Conservation (phyloP, 2,113 vertebrate species). For the Pimephales promelas region DNA sequence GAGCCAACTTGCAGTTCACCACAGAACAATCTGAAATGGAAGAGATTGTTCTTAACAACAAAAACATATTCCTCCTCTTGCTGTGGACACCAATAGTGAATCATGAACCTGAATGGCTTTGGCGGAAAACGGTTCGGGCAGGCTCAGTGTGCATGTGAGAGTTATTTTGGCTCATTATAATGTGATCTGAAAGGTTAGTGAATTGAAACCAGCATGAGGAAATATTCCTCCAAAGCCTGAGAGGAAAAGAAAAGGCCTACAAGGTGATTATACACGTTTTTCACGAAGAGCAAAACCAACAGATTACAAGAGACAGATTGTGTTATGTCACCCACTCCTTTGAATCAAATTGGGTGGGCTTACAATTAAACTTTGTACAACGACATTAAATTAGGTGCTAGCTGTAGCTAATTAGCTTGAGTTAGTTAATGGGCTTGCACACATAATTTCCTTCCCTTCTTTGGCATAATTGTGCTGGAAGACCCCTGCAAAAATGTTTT, state of each 20-base stretch:
- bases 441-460: constrained; percentile 46
- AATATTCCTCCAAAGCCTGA: constrained; percentile 62
- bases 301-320: constrained; percentile 39
- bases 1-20: constrained; percentile 29
- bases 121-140: constrained; percentile 67
- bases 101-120: constrained; percentile 67
- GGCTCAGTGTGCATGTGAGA: constrained; percentile 74
- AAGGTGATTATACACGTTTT: constrained; percentile 67
- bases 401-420: constrained; percentile 63
- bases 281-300: constrained; percentile 53
- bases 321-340: constrained; percentile 41
- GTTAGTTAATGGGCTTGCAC: constrained; percentile 63
- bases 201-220: constrained; percentile 73
- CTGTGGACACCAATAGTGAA: constrained; percentile 67
- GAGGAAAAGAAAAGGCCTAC: constrained; percentile 50
- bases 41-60: constrained; percentile 51
- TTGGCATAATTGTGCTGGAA: constrained; percentile 35
- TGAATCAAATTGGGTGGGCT: constrained; percentile 66
- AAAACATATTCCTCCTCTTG: constrained; percentile 60
- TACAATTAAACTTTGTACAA: constrained; percentile 60
- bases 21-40: constrained; percentile 19
- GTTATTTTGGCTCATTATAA: constrained; percentile 75
- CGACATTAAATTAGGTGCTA: constrained; percentile 70
- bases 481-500: constrained; percentile 43
- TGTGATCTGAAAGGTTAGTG: constrained; percentile 72